Evolutionary conservation across 2,113 vertebrate genomes (phyloP), one percentile per base, ranked within the genome.

Genomic region (Spea multiplicata): DNA sequence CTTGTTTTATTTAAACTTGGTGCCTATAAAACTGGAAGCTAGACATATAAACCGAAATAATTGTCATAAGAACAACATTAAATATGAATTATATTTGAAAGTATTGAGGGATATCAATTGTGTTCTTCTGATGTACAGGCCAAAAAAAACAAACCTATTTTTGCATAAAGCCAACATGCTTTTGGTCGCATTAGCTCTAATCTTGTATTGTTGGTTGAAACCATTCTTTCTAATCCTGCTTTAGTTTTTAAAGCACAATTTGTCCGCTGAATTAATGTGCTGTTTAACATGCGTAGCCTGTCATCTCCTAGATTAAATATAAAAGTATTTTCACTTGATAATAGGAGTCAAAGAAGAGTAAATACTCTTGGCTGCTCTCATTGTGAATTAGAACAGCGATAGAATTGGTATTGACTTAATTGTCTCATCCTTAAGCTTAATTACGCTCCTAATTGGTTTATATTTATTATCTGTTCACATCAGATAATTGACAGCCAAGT

Each of bases 351-450:
- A 46, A 66, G 76, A 55, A 66, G 16, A 59, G 72, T 7, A 62
- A 64, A 57, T 76, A 65, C 16, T 68, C 76, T 5, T 77, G 46
- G 71, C 74, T 14, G 12, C 44, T 10, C 69, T 74, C 61, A 66
- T 50, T 2, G 0, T 44, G 44, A 17, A 75, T 8, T 30, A 44
- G 44, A 0, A 0, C 69, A 76, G 77, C 75, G 78, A 30, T 30
- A 30, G 30, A 30, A 59, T 82, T 82, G 64, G 65, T 69, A 46
- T 59, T 81, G 47, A 59, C 68, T 82, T 84, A 82, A 70, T 78
- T 47, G 30, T 10, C 66, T 85, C 81, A 84, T 85, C 85, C 84
- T 55, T 46, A 69, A 65, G 72, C 73, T 17, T 16, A 1, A 1
- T 78, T 80, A 74, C 59, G 13, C 64, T 49, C 7, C 45, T 80